These are phyloP conservation scores for Puffinus mauretanicus DNA, from an alignment of 2,113 vertebrate genomes.

Conservation along the genomic window DNA sequence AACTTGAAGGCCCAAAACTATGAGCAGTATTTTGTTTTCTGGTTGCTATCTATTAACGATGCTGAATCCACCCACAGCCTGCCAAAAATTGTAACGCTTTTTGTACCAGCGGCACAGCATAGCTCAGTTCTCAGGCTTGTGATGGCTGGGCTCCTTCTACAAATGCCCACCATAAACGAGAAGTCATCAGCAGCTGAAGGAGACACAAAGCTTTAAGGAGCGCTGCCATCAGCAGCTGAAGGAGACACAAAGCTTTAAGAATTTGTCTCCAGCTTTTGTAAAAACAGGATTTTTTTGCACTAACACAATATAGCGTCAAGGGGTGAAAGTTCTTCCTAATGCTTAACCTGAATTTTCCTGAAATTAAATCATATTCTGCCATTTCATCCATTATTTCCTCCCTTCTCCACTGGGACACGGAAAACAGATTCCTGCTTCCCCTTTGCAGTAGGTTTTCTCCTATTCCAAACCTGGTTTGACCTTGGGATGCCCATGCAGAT, in stretches of 20 bases:
- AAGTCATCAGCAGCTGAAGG: neutral
- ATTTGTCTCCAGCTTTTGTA: neutral
- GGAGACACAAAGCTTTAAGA: neutral
- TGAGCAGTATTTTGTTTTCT: neutral
- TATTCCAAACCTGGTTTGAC: neutral
- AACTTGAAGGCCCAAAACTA: neutral
- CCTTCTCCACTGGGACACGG: neutral
- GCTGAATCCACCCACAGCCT: neutral
- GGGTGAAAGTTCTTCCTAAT: neutral
- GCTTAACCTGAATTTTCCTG: neutral
- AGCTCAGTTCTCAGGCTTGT: neutral
- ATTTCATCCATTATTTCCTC: neutral
- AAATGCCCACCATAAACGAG: neutral
- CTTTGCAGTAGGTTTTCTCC: neutral
- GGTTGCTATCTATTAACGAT: neutral
- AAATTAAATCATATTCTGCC: neutral
- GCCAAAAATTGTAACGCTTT: neutral
- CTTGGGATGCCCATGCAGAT: neutral
- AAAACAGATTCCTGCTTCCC: neutral
- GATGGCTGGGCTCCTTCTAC: neutral
- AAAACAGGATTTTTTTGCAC: neutral
- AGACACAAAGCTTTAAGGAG: neutral
- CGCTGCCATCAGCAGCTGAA: neutral
- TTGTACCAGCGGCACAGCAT: neutral
- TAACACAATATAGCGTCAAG: neutral